Evolutionary conservation across 1,140 invertebrate genomes (phyloP).

Genomic region (Philopotamus ludificatus): DNA sequence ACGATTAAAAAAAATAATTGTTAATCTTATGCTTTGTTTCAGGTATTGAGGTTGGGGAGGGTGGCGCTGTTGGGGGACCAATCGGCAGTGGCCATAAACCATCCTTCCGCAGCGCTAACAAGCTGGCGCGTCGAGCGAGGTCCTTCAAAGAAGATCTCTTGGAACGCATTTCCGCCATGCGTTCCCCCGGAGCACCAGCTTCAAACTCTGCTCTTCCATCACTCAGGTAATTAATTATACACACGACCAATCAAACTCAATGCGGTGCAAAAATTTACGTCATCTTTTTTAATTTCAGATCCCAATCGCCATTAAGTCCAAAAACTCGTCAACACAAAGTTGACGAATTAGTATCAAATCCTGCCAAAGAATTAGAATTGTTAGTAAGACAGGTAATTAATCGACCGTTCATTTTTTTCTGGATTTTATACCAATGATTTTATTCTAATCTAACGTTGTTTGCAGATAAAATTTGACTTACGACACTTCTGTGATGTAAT

Average conservation of each 20-base stretch:
- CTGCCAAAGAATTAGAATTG: slow-evolving; percentile 61
- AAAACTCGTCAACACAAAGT: slow-evolving; percentile 57
- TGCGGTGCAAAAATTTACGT: neutral
- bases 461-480: slow-evolving; percentile 72
- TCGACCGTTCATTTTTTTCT: slow-evolving; percentile 9
- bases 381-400: slow-evolving; percentile 64
- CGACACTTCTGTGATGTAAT: slow-evolving; percentile 89
- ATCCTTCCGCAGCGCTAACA: slow-evolving; percentile 69
- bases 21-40: neutral
- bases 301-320: slow-evolving; percentile 61
- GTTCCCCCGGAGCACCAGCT: slow-evolving; percentile 52
- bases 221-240: slow-evolving; percentile 8
- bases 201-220: slow-evolving; percentile 40
- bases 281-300: slow-evolving; percentile 47
- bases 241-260: too few species aligned
- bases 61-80: slow-evolving; percentile 38
- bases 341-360: slow-evolving; percentile 58
- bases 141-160: slow-evolving; percentile 91
- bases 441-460: slow-evolving; percentile 7
- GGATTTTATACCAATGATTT: neutral
- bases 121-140: slow-evolving; percentile 77
- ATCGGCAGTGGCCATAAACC: slow-evolving; percentile 58
- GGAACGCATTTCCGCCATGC: slow-evolving; percentile 84
- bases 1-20: too few species aligned
- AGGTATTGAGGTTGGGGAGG: slow-evolving; percentile 38